Conservation (phyloP, 2,797 vertebrate species). For the Macropus fuliginosus region DNA sequence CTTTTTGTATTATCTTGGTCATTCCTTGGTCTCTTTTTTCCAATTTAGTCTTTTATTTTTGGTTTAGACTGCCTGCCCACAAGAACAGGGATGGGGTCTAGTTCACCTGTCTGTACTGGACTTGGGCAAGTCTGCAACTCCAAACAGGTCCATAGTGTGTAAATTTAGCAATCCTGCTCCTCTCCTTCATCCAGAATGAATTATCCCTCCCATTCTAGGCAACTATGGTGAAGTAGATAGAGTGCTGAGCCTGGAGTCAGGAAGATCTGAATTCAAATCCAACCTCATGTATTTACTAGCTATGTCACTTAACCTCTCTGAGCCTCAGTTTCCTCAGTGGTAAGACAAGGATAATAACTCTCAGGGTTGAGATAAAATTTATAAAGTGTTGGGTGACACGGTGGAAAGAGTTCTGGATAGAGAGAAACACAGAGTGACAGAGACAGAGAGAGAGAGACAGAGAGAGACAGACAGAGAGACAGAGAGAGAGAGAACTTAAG, state of each 20-base stretch:
- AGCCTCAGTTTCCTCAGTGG: neutral
- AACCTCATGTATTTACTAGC: neutral
- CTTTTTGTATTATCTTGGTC: neutral
- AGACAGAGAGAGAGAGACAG: too few species aligned
- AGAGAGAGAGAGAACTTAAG: neutral
- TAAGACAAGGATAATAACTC: neutral
- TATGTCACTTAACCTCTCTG: neutral
- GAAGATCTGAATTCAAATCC: neutral
- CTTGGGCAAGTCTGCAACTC: neutral
- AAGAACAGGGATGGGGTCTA: neutral
- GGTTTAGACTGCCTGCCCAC: neutral
- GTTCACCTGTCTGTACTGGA: neutral
- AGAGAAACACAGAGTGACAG: too few species aligned
- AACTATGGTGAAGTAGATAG: neutral
- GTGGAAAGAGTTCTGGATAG: neutral
- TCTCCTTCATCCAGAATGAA: neutral
- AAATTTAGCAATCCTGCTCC: neutral
- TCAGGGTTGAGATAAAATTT: neutral
- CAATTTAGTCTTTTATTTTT: neutral
- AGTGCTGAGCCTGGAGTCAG: neutral
- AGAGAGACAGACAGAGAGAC: too few species aligned
- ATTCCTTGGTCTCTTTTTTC: neutral
- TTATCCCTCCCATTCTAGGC: neutral
- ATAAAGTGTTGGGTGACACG: neutral
- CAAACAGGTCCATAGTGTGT: neutral